Percentiles rank a stretch among this genome's conserved stretches.
These are phyloP conservation scores for Astropecten irregularis DNA, from an alignment of 53 echinoderm and acorn worm genomes.

Conservation along the genomic window DNA sequence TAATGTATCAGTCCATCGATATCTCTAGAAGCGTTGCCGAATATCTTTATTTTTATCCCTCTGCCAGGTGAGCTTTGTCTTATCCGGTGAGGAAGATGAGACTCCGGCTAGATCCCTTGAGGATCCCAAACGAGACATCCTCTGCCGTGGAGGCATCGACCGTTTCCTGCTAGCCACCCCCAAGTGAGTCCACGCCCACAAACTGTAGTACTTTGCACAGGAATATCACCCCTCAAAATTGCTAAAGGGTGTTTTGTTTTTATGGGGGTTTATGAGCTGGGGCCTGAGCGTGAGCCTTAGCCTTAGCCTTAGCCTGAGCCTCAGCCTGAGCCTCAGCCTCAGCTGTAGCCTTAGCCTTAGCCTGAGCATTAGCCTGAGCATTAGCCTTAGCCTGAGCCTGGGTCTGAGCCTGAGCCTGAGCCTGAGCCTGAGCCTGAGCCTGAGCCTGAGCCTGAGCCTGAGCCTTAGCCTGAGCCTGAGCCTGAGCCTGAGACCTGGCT, in stretches of 20 bases:
- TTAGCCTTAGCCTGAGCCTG: too few relatives aligned
- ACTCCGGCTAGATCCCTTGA: conserved; percentile 75
- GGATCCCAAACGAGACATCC: conserved; percentile 83
- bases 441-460: too few relatives aligned
- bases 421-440: too few relatives aligned
- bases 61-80: conserved; percentile 94
- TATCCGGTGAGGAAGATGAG: conserved; percentile 96
- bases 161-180: conserved; percentile 80
- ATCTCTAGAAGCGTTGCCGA: too few relatives aligned
- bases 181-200: conserved; percentile 36
- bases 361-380: too few relatives aligned
- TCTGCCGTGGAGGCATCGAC: conserved; percentile 74
- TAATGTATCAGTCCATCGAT: too few relatives aligned
- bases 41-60: too few relatives aligned
- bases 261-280: not conserved
- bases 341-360: too few relatives aligned
- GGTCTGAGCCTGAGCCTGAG: too few relatives aligned
- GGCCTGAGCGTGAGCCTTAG: not conserved
- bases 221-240: not conserved
- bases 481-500: too few relatives aligned
- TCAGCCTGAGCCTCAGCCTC: not conserved
- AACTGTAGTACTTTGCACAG: too few relatives aligned
- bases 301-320: not conserved
- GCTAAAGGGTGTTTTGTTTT: not conserved
- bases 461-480: too few relatives aligned